A percentile compares a stretch with the other conserved stretches of the same genome.
These are phyloP conservation scores for Heliconius hewitsoni DNA, from an alignment of 1,140 invertebrate genomes.

Conservation along the genomic window DNA sequence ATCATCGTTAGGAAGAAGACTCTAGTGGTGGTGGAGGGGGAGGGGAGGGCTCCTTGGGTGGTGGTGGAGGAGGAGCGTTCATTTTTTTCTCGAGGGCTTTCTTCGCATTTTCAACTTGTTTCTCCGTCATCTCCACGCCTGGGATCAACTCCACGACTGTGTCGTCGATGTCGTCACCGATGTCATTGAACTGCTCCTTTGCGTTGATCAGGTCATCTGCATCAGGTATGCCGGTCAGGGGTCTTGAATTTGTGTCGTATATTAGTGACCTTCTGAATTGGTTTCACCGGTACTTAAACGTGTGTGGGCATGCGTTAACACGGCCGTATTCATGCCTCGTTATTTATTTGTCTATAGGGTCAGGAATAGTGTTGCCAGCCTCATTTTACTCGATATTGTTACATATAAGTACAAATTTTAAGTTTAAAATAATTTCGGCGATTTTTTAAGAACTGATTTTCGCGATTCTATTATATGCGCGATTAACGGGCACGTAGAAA, in stretches of 20 bases:
- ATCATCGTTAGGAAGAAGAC: too few relatives aligned
- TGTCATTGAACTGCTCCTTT: constrained; percentile 98
- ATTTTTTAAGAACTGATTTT: background rate
- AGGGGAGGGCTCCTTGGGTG: constrained; percentile 45
- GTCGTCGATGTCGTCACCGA: constrained; percentile 98
- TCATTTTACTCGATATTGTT: background rate
- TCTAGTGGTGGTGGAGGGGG: constrained; percentile 42
- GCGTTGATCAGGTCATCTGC: constrained; percentile 98
- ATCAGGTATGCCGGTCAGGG: constrained; percentile 56
- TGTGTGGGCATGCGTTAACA: constrained; percentile 45
- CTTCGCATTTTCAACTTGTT: constrained; percentile 60
- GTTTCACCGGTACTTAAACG: background rate
- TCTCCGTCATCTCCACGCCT: constrained; percentile 79
- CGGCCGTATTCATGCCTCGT: constrained; percentile 32
- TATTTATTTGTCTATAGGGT: constrained; percentile 33
- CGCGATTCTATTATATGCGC: background rate
- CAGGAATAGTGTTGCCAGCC: constrained; percentile 16
- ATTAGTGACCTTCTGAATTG: constrained; percentile 1
- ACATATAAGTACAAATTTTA: background rate
- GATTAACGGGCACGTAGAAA: background rate
- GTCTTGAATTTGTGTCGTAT: constrained; percentile 22
- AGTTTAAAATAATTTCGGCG: background rate
- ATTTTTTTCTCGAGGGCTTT: constrained; percentile 33
- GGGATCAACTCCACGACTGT: constrained; percentile 97
- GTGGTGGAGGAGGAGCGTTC: constrained; percentile 42